Conservation (phyloP, 2,797 vertebrate species). For the Miichthys miiuy region DNA sequence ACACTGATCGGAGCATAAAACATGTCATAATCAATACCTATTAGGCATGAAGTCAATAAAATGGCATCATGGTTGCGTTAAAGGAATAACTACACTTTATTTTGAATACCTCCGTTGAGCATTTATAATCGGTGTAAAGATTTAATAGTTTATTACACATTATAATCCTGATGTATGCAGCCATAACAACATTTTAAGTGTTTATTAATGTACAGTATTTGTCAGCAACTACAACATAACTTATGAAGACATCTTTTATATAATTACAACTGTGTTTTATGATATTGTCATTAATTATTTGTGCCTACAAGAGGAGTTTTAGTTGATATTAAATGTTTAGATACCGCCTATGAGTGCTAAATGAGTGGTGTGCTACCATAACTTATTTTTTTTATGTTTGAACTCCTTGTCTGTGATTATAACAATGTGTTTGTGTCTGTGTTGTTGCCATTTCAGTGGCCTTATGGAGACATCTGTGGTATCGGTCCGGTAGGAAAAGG, state of each 20-base stretch:
- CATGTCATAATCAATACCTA: background rate
- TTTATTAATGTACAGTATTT: background rate
- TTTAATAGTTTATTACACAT: background rate
- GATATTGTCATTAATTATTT: background rate
- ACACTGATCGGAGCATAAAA: conserved; percentile 13
- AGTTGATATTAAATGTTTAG: background rate
- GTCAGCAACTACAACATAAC: background rate
- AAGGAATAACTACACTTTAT: background rate
- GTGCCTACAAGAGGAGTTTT: background rate
- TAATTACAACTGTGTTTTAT: background rate
- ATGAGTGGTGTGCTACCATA: accelerated
- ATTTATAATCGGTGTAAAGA: background rate
- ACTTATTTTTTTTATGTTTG: background rate
- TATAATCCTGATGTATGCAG: background rate
- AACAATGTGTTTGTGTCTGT: conserved; percentile 20
- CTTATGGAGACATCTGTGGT: conserved; percentile 98
- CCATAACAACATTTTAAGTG: too few relatives aligned
- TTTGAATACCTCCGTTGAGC: background rate
- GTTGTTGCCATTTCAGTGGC: conserved; percentile 87
- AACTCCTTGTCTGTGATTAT: background rate
- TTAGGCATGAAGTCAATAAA: background rate
- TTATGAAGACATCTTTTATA: background rate
- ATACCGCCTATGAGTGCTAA: background rate
- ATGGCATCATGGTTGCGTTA: background rate
- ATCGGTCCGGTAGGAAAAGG: conserved; percentile 97